phyloP scores from a whole-genome alignment of 2,113 vertebrate species.

The Syrmaticus mikado region DNA sequence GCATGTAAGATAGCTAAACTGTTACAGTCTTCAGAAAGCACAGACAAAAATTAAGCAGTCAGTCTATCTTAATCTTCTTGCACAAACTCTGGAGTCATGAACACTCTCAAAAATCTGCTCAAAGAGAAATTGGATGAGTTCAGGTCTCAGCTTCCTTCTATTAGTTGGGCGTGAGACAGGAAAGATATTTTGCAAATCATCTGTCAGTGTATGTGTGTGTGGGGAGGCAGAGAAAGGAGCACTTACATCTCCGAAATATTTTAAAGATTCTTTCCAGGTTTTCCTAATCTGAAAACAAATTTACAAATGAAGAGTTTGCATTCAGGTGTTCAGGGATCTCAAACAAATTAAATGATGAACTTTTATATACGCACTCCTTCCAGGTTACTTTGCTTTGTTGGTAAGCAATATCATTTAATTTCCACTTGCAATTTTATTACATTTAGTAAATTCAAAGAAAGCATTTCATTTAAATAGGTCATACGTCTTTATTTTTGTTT shows the following conservation, averaged over 20 bases:
- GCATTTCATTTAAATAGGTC: not conserved
- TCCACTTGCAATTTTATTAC: not conserved
- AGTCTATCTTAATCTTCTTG: not conserved
- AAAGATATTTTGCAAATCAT: not conserved
- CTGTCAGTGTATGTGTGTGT: not conserved
- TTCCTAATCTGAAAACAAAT: not conserved
- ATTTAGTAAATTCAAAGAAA: slow-evolving; percentile 41
- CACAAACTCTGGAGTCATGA: not conserved
- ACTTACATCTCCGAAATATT: not conserved
- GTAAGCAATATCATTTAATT: not conserved
- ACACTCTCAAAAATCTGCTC: not conserved
- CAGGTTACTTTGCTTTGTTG: not conserved
- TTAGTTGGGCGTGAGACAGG: not conserved
- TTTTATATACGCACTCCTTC: not conserved
- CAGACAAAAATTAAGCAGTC: not conserved
- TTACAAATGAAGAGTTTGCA: not conserved
- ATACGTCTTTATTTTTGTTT: not conserved
- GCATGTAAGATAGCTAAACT: not conserved
- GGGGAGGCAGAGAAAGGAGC: not conserved
- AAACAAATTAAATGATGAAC: not conserved
- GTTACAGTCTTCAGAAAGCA: not conserved
- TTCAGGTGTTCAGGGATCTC: not conserved
- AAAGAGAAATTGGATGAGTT: not conserved
- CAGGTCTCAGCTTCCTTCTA: not conserved
- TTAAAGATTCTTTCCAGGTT: not conserved